Conservation (phyloP, 23 tunicate genomes). For the Ciona savignyi region DNA sequence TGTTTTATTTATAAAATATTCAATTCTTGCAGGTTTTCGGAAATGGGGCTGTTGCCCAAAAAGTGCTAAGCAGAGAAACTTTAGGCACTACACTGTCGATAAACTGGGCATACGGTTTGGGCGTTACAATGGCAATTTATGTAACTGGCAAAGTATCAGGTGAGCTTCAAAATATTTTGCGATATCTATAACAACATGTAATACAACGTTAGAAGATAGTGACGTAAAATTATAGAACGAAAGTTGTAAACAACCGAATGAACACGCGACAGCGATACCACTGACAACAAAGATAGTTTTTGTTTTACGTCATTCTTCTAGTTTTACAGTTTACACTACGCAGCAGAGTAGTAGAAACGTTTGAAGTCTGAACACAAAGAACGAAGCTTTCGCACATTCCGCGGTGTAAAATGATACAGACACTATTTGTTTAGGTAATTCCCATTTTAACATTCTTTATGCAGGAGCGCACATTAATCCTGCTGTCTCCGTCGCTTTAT, state of each 20-base stretch:
- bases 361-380: no score
- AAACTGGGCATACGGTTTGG: slow-evolving; percentile 78
- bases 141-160: slow-evolving; percentile 87
- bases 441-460: no score
- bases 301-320: no score
- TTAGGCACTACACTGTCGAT: slow-evolving; percentile 55
- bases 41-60: slow-evolving; percentile 86
- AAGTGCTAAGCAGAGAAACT: slow-evolving; percentile 57
- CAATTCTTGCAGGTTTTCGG: slow-evolving; percentile 44
- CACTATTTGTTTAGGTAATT: no score
- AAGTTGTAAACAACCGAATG: no score
- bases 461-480: slow-evolving; percentile 92
- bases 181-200: not conserved
- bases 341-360: no score
- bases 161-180: not conserved
- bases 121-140: slow-evolving; percentile 91
- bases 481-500: slow-evolving; percentile 55
- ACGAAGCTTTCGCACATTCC: not conserved
- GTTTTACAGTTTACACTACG: no score
- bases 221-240: no score
- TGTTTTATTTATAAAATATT: no score
- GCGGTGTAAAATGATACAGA: not conserved
- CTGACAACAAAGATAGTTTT: no score
- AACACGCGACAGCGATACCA: no score
- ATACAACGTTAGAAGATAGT: no score